Evolutionary conservation across 2,888 invertebrate species (phyloP), one percentile per base, ranked within the genome.

Genomic region (Mimas tiliae): DNA sequence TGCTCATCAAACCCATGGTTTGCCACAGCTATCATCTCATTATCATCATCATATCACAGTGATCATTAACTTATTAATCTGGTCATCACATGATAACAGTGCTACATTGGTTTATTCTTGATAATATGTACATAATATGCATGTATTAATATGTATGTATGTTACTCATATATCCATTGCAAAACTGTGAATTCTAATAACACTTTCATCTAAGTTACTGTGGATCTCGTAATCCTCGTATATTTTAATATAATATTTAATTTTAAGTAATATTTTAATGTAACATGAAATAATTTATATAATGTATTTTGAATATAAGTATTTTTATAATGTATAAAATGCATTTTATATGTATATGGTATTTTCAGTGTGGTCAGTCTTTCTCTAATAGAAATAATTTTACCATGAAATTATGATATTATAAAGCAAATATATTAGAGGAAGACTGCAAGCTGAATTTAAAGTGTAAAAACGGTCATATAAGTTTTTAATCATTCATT

Each of bases 401-500:
- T 42, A 0, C 14, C 0, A 9, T 9, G 2, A 7, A 16, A 16
- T 55, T 42, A 16, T 58, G 12, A 19, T 58, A 38, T 16, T 16
- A 3, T 6, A 19, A 58, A 12, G 58, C 9, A 52, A 52, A 12
- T 14, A 14, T 12, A 1, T 19, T 58, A 21, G 58, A 19, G 42
- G 42, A 38, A 38, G 51, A 51, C 51, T 50, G 27, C 12, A 33
- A 34, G 33, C 47, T 62, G 47, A 33, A 9, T 33, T 58, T 19
- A 9, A 47, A 27, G 19, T 66, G 38, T 65, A 11, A 34, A 16
- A 27, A 47, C 51, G 8, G 12, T 42, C 45, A 64, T 69, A 21
- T 58, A 42, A 21, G 16, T 58, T 12, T 38, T 53, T 68, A 70
- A 68, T 69, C 65, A 69, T 27, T 69, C 69, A 65, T 70, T 45